Evolutionary conservation across 1,140 invertebrate species (phyloP), one percentile per base, ranked within the genome.

Genomic region (Pristionchus pacificus): DNA sequence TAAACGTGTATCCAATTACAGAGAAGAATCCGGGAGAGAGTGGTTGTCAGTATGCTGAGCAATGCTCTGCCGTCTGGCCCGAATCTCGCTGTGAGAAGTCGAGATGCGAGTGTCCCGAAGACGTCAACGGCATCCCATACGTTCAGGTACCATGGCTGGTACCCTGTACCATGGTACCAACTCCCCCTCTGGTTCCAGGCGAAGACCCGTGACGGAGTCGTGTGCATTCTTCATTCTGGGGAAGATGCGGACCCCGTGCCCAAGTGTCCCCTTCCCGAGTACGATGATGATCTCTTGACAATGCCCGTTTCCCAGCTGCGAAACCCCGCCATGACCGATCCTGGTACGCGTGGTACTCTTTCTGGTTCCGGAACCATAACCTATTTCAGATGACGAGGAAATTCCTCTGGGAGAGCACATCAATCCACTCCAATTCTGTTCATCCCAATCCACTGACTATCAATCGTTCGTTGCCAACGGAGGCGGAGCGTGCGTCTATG

Each of bases 281-380:
- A 81, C 55, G 80, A 81, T 63, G 80, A 81, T 60, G 80, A 81
- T 63, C 64, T 81, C 30, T 63, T 81, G 2, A 82, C 80, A 0
- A 81, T 81, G 80, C 80, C 80, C n/a, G 82, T 84, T 10, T 84
- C 82, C 14, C 80, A 81, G 64, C 72, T 81, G 27, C 68, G 80
- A 28, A 81, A 81, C 64, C 75, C 78, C 30, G 82, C 83, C 2
- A 83, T 81, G 80, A 81, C 80, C 29, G 78, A 81, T 71, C 29
- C 29, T 61, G 25, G 25, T 25, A 24, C 10, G 60, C 15, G 6
- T 6, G 6, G n/a, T n/a, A n/a, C n/a, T n/a, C n/a, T n/a, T n/a
- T n/a, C n/a, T n/a, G n/a, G 38, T 49, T 19, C 6, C 19, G 6
- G 38, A 49, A 10, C 6, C 19, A 49, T 49, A 10, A 49, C 19